Evolutionary conservation across 2,797 vertebrate species (phyloP).

Genomic region (Mormyrus proboscirostris): DNA sequence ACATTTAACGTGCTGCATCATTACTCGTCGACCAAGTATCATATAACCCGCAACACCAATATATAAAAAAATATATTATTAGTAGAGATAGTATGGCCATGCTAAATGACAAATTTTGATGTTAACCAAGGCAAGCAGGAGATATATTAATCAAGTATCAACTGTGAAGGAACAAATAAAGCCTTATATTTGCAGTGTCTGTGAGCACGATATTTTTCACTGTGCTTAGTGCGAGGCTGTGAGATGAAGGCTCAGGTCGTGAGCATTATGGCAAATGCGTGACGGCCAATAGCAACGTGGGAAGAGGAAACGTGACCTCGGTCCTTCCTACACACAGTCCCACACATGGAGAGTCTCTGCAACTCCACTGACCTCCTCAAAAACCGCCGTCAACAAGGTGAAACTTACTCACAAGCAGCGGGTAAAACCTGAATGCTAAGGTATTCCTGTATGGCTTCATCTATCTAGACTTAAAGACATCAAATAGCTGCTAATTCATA

Average conservation of each 20-base stretch:
- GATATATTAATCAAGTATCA: not conserved
- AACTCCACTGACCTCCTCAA: not conserved
- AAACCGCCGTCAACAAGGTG: not conserved
- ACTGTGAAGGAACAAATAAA: not conserved
- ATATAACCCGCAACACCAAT: not conserved
- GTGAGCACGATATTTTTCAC: not conserved
- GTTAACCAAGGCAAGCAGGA: not conserved
- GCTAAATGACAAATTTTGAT: not conserved
- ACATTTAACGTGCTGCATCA: not conserved
- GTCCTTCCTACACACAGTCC: not conserved
- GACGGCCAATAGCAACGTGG: not conserved
- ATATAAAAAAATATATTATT: not conserved
- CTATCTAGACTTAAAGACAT: conserved; percentile 67
- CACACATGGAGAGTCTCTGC: not conserved
- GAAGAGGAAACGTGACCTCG: not conserved
- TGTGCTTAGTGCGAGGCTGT: not conserved
- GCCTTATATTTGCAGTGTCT: not conserved
- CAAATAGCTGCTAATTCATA: conserved; percentile 75
- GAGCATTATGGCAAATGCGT: not conserved
- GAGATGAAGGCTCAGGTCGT: not conserved
- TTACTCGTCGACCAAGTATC: not conserved
- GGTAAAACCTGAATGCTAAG: conserved; percentile 55
- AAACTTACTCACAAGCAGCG: conserved; percentile 27
- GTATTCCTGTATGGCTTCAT: conserved; percentile 60
- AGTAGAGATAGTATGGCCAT: not conserved